These are phyloP conservation scores for Pocillopora grandis DNA, from an alignment of 92 coral and sea anemone genomes.

Conservation along the genomic window DNA sequence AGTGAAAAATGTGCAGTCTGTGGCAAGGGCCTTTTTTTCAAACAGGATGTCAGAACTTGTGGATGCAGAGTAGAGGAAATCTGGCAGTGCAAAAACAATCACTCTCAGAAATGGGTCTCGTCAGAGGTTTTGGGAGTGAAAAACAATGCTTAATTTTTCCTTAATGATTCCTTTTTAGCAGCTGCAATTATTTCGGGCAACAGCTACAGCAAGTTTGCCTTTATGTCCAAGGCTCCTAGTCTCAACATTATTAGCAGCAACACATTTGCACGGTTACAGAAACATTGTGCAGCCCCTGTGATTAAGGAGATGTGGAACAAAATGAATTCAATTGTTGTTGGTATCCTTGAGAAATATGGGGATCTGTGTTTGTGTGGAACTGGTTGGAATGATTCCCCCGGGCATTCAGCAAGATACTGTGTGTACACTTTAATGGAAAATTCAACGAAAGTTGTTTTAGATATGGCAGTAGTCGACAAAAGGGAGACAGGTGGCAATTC, in stretches of 20 bases:
- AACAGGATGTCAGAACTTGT: slow-evolving; percentile 15
- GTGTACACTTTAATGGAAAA: slow-evolving; percentile 40
- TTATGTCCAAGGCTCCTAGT: slow-evolving; percentile 35
- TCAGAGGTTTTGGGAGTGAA: slow-evolving; percentile 26
- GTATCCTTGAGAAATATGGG: slow-evolving; percentile 9
- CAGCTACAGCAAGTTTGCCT: slow-evolving; percentile 41
- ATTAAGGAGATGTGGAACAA: slow-evolving; percentile 15
- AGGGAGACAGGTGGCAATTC: slow-evolving; percentile 45
- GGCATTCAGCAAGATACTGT: slow-evolving; percentile 22
- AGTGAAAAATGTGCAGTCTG: slow-evolving; percentile 8
- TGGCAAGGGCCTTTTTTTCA: slow-evolving; percentile 10
- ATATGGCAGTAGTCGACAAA: slow-evolving; percentile 44
- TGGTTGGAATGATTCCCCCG: slow-evolving; percentile 42
- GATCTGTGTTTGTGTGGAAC: slow-evolving; percentile 30
- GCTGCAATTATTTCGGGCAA: slow-evolving; percentile 45
- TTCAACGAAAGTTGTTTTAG: slow-evolving; percentile 27
- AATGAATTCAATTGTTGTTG: slow-evolving; percentile 4
- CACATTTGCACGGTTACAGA: slow-evolving; percentile 40
- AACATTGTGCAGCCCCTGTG: slow-evolving; percentile 46
- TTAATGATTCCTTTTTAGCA: slow-evolving; percentile 36
- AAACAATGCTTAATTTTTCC: neutral
- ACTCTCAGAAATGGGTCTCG: slow-evolving; percentile 21
- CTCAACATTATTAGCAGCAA: slow-evolving; percentile 16
- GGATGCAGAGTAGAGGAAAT: slow-evolving; percentile 34
- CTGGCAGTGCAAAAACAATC: slow-evolving; percentile 4